A percentile compares a stretch with the other conserved stretches of the same genome.
phyloP scores from a whole-genome alignment of 2,797 vertebrate species.

The Capromys pilorides region DNA sequence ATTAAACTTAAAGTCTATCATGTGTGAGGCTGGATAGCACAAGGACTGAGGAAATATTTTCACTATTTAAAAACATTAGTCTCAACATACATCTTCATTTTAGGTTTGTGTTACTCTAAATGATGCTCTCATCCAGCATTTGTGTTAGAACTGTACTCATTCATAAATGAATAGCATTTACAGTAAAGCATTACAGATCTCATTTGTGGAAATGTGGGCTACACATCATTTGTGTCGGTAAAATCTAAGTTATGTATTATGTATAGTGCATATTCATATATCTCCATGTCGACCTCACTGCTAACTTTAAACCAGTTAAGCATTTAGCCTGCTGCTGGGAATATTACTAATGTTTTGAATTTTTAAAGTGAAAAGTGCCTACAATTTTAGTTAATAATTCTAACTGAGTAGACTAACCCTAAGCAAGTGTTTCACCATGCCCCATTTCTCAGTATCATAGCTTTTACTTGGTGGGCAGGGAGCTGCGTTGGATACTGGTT shows the following conservation, averaged over 20 bases:
- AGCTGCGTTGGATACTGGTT: neutral
- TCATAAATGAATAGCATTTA: neutral
- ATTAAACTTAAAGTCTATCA: neutral
- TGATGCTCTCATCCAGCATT: neutral
- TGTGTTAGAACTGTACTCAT: neutral
- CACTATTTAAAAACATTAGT: neutral
- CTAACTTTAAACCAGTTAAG: neutral
- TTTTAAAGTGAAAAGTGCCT: neutral
- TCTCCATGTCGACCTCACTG: neutral
- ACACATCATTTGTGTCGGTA: neutral
- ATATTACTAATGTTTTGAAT: neutral
- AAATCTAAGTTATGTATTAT: neutral
- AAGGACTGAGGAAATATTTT: neutral
- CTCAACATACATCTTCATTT: neutral
- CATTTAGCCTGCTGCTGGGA: neutral
- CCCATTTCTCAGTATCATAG: neutral
- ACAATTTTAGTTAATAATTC: neutral
- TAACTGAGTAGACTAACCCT: neutral
- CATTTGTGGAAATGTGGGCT: neutral
- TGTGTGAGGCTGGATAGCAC: neutral
- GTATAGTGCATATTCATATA: neutral
- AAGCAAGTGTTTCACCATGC: rapidly evolving
- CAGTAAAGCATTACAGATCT: neutral
- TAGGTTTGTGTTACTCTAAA: neutral
- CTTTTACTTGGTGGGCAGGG: neutral